Conservation (phyloP, 2,113 vertebrate genomes). For the Rhinogobius similis region DNA sequence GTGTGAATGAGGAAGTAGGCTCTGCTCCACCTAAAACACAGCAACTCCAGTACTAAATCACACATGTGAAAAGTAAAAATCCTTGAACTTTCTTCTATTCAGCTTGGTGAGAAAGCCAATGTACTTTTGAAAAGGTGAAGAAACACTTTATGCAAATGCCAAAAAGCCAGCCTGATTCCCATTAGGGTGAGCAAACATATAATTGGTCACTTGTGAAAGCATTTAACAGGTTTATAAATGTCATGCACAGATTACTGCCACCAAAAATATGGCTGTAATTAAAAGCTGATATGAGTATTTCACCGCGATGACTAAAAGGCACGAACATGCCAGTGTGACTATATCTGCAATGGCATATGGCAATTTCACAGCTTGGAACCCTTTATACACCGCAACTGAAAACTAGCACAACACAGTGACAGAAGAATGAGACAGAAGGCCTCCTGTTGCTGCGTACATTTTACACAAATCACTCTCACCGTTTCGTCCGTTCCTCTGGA, state of each 20-base stretch:
- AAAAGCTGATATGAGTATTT: constrained; percentile 51
- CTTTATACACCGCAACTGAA: constrained; percentile 36
- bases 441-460: constrained; percentile 16
- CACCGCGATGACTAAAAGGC: constrained; percentile 32
- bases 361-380: constrained; percentile 50
- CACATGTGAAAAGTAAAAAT: constrained; percentile 16
- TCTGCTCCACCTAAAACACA: constrained; percentile 32
- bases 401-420: constrained; percentile 25
- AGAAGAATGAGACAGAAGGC: constrained; percentile 32
- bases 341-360: constrained; percentile 44
- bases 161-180: constrained; percentile 37
- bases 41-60: constrained; percentile 8
- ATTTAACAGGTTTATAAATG: constrained; percentile 59
- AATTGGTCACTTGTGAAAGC: constrained; percentile 66
- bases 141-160: constrained; percentile 33
- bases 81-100: background rate
- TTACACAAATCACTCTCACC: constrained; percentile 73
- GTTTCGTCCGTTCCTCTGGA: constrained; percentile 89
- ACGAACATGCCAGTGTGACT: constrained; percentile 31
- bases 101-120: constrained; percentile 4
- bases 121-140: constrained; percentile 33
- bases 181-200: constrained; percentile 42
- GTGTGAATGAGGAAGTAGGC: constrained; percentile 43
- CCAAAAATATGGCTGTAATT: constrained; percentile 61
- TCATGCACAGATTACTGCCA: constrained; percentile 45